Conservation (phyloP, 2,888 invertebrate species). For the Stenodera caucasica region DNA sequence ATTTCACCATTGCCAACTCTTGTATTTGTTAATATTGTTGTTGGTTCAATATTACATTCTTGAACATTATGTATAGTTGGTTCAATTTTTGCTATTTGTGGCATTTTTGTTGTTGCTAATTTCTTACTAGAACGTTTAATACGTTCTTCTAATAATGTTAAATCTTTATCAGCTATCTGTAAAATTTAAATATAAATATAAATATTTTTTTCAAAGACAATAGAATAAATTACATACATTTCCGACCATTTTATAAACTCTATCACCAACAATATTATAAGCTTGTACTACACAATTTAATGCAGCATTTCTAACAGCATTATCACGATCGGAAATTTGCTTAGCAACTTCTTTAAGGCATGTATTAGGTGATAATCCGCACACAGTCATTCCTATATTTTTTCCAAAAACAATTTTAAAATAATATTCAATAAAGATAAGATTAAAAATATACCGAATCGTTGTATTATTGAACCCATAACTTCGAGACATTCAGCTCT, state of each 20-base stretch:
- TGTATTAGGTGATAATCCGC: conserved; percentile 76
- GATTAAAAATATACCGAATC: conserved; percentile 64
- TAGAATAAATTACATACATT: conserved; percentile 61
- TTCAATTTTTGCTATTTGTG: conserved; percentile 6
- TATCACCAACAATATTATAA: conserved; percentile 88
- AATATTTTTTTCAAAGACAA: conserved; percentile 3
- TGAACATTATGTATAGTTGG: conserved; percentile 7
- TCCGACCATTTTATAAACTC: conserved; percentile 87
- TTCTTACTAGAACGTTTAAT: conserved; percentile 86
- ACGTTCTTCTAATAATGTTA: conserved; percentile 90
- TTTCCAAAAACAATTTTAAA: not conserved
- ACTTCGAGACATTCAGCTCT: conserved; percentile 95
- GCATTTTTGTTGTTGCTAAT: not conserved
- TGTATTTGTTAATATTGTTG: not conserved
- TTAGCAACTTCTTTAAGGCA: conserved; percentile 89
- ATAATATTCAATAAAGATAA: not conserved
- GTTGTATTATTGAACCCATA: conserved; percentile 81
- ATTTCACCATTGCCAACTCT: not conserved
- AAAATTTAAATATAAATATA: conserved; percentile 66
- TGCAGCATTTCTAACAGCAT: conserved; percentile 93
- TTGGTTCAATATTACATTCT: not conserved
- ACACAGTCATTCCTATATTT: conserved; percentile 64
- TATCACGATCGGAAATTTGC: conserved; percentile 95
- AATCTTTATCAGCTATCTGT: conserved; percentile 75
- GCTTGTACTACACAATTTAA: conserved; percentile 91